Conservation (phyloP, 2,113 vertebrate species). For the Psittacula cyanocephala region DNA sequence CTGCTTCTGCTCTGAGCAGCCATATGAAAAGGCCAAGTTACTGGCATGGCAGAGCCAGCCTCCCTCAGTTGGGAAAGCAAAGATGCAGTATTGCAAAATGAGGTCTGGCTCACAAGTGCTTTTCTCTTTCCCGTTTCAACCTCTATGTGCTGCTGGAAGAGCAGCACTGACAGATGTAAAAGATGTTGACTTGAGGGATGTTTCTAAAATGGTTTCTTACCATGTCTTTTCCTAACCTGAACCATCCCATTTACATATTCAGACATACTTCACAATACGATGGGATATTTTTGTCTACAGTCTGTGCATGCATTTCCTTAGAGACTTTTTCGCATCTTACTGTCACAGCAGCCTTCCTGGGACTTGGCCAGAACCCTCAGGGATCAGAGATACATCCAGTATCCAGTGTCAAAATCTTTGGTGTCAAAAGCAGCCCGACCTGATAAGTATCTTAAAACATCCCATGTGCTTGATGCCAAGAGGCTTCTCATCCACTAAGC, state of each 20-base stretch:
- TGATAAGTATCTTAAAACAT: background rate
- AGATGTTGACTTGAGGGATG: background rate
- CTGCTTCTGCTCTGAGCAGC: background rate
- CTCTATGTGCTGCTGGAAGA: background rate
- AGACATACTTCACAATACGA: background rate
- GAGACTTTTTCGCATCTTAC: background rate
- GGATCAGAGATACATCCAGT: background rate
- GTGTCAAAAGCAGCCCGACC: background rate
- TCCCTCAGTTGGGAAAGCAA: background rate
- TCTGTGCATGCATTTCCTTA: background rate
- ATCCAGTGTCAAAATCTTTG: background rate
- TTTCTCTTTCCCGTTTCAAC: accelerated
- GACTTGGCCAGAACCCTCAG: background rate
- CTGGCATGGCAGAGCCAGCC: background rate
- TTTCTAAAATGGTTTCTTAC: constrained; percentile 7
- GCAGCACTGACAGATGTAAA: background rate
- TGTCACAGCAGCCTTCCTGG: background rate
- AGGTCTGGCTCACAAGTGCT: background rate
- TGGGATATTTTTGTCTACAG: background rate
- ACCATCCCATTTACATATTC: background rate
- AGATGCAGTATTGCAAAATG: background rate
- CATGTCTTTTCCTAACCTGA: background rate
- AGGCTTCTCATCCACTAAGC: background rate
- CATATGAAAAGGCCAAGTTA: accelerated
- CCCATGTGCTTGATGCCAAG: background rate